Conservation (phyloP, 2,113 vertebrate species). For the Rhinogobius similis region DNA sequence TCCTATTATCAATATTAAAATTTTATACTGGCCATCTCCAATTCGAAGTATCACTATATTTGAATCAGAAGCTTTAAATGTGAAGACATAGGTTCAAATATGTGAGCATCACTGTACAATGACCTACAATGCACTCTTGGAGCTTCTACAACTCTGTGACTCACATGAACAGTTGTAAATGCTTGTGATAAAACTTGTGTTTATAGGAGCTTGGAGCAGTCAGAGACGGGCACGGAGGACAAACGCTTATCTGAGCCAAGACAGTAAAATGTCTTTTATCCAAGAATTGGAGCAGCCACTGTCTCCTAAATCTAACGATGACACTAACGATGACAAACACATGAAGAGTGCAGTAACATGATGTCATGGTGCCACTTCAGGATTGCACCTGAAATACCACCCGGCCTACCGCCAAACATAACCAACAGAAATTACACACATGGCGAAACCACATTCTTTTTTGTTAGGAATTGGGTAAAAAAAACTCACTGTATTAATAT, state of each 20-base stretch:
- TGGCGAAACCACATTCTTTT: too few relatives aligned
- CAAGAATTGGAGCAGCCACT: conserved; percentile 38
- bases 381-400: not conserved
- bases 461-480: too few relatives aligned
- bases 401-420: too few relatives aligned
- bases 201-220: conserved; percentile 76
- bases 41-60: too few relatives aligned
- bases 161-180: conserved; percentile 65
- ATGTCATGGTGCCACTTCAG: conserved; percentile 35
- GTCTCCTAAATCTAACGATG: conserved; percentile 10
- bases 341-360: conserved; percentile 15
- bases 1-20: too few relatives aligned
- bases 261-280: conserved; percentile 61
- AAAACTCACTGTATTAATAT: too few relatives aligned
- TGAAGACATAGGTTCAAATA: not conserved
- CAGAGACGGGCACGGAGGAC: conserved; percentile 79
- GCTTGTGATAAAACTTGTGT: conserved; percentile 66
- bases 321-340: not conserved
- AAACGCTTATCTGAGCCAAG: conserved; percentile 62
- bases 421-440: too few relatives aligned
- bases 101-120: conserved; percentile 4
- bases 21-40: too few relatives aligned
- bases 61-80: not conserved
- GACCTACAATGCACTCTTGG: conserved; percentile 47
- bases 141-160: conserved; percentile 18